Evolutionary conservation across 2,888 invertebrate species (phyloP).

Genomic region (Alloplasta piceator): DNA sequence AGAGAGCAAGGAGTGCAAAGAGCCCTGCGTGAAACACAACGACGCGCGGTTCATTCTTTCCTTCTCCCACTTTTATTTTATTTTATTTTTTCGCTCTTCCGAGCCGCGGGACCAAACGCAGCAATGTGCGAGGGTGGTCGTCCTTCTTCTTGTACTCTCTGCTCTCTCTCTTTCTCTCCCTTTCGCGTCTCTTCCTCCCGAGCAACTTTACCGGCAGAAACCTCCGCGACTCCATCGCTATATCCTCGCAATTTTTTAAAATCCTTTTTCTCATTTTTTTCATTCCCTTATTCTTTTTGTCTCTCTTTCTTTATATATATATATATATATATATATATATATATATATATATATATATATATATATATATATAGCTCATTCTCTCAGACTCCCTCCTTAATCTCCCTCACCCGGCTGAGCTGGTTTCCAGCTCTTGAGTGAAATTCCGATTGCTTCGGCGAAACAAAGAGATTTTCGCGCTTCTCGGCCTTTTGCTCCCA

Average conservation of each 20-base stretch:
- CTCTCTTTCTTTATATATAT: too few species aligned
- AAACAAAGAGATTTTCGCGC: conserved; percentile 55
- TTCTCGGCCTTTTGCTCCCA: conserved; percentile 16
- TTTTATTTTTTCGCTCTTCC: conserved; percentile 22
- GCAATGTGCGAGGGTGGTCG: conserved; percentile 65
- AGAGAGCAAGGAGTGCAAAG: conserved; percentile 33
- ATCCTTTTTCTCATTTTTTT: background rate
- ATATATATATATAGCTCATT: background rate
- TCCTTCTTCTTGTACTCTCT: conserved; percentile 58
- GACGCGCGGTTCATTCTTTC: conserved; percentile 48
- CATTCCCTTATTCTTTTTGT: background rate
- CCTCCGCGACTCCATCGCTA: conserved; percentile 42
- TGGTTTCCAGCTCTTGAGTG: conserved; percentile 50
- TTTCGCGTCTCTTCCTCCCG: conserved; percentile 36
- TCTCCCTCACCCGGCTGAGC: conserved; percentile 39
- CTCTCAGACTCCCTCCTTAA: conserved; percentile 7
- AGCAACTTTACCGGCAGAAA: conserved; percentile 48
- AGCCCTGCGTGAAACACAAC: conserved; percentile 58
- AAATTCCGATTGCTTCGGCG: conserved; percentile 55
- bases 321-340: too few species aligned
- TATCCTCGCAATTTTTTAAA: too few species aligned
- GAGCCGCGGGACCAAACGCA: conserved; percentile 54
- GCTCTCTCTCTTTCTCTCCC: conserved; percentile 47
- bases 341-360: too few species aligned
- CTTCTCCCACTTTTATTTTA: conserved; percentile 39